phyloP scores from a whole-genome alignment of 2,888 invertebrate species.

The Volucella inanis region DNA sequence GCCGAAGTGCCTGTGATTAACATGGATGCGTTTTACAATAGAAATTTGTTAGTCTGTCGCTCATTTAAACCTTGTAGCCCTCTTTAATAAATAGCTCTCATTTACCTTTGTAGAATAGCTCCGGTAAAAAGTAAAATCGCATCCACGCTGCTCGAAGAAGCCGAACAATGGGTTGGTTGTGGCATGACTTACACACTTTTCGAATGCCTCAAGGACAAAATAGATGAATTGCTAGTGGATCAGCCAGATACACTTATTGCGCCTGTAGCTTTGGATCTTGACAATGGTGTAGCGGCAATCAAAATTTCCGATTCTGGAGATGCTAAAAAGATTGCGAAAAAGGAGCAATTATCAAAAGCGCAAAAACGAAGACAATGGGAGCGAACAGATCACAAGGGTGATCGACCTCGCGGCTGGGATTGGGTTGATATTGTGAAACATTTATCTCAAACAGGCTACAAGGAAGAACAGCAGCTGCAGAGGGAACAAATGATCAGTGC shows the following conservation, averaged over 20 bases:
- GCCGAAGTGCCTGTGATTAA: constrained; percentile 91
- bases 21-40: constrained; percentile 96
- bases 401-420: constrained; percentile 94
- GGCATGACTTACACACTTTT: constrained; percentile 98
- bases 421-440: constrained; percentile 99
- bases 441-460: constrained; percentile 89
- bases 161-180: constrained; percentile 92
- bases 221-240: constrained; percentile 87
- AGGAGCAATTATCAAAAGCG: constrained; percentile 94
- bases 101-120: constrained; percentile 84
- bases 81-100: not conserved
- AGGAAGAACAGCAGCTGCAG: constrained; percentile 77
- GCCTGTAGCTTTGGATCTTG: constrained; percentile 76
- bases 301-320: constrained; percentile 80
- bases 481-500: constrained; percentile 49
- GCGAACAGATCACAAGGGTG: constrained; percentile 91
- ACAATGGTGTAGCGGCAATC: constrained; percentile 79
- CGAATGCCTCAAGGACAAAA: constrained; percentile 94
- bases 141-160: constrained; percentile 87
- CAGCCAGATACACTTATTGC: constrained; percentile 85
- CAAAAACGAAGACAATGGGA: constrained; percentile 96
- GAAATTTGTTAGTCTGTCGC: constrained; percentile 90
- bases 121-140: constrained; percentile 89
- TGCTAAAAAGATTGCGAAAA: constrained; percentile 86
- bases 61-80: no score